phyloP scores from a whole-genome alignment of 2,888 invertebrate genomes.

The Galerucella pusilla region DNA sequence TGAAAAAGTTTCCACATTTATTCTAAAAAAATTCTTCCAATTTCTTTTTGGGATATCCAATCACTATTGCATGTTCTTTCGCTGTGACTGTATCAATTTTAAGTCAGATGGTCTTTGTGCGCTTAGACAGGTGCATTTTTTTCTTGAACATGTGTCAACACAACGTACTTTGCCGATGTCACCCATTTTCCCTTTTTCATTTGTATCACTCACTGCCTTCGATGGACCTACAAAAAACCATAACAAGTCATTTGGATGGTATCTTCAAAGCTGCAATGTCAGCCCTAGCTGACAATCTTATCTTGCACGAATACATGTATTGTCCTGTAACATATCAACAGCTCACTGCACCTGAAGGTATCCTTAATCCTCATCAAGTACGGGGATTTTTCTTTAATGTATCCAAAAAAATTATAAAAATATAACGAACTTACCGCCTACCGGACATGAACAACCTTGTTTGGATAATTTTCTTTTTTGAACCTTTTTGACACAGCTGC shows the following conservation, averaged over 20 bases:
- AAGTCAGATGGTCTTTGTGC: neutral
- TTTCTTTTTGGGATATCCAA: too few relatives aligned
- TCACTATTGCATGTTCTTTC: too few relatives aligned
- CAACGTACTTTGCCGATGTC: neutral
- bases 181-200: neutral
- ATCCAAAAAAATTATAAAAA: neutral
- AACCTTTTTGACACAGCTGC: neutral
- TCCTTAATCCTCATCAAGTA: too few relatives aligned
- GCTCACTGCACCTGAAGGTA: neutral
- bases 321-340: neutral
- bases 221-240: constrained; percentile 2
- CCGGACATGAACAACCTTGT: neutral
- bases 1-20: too few relatives aligned
- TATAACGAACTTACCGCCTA: neutral
- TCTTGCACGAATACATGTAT: too few relatives aligned
- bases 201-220: too few relatives aligned
- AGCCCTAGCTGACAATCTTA: too few relatives aligned
- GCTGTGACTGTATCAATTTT: neutral
- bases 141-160: constrained; percentile 7
- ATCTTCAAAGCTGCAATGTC: too few relatives aligned
- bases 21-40: too few relatives aligned
- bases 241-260: neutral
- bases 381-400: neutral
- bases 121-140: constrained; percentile 5
- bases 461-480: neutral